Conservation (phyloP, 1,140 invertebrate genomes). For the Drosophila ananassae region DNA sequence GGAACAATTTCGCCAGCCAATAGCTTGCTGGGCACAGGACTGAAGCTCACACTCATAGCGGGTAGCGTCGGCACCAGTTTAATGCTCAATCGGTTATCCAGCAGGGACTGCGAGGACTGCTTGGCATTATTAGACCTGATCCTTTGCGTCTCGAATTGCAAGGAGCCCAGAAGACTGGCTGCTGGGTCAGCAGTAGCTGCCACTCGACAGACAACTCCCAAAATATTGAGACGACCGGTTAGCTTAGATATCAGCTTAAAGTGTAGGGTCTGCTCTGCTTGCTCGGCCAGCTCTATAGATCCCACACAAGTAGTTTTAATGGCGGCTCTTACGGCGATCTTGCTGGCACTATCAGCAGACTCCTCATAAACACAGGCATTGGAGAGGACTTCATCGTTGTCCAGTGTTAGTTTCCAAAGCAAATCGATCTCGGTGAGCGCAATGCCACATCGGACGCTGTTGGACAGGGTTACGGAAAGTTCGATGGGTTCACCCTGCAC, state of each 20-base stretch:
- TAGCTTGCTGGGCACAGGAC: slow-evolving; percentile 87
- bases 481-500: slow-evolving; percentile 92
- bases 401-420: slow-evolving; percentile 90
- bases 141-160: slow-evolving; percentile 86
- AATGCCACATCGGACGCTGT: slow-evolving; percentile 84
- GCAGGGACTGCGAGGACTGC: slow-evolving; percentile 83
- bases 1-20: slow-evolving; percentile 89
- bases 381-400: slow-evolving; percentile 79
- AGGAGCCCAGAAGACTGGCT: slow-evolving; percentile 87
- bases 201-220: slow-evolving; percentile 83
- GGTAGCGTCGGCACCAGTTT: slow-evolving; percentile 89
- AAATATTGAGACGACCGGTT: slow-evolving; percentile 83
- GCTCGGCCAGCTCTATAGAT: slow-evolving; percentile 83
- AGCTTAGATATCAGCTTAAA: slow-evolving; percentile 84
- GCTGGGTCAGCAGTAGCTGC: slow-evolving; percentile 77
- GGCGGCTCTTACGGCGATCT: slow-evolving; percentile 68
- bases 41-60: slow-evolving; percentile 90
- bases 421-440: slow-evolving; percentile 86
- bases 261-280: slow-evolving; percentile 79
- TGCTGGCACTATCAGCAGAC: slow-evolving; percentile 62
- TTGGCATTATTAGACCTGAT: slow-evolving; percentile 84
- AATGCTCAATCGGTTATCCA: slow-evolving; percentile 87
- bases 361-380: slow-evolving; percentile 82
- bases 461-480: slow-evolving; percentile 90
- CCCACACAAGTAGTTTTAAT: slow-evolving; percentile 84